Evolutionary conservation across 2,797 vertebrate species (phyloP).

Genomic region (Chromis chromis): DNA sequence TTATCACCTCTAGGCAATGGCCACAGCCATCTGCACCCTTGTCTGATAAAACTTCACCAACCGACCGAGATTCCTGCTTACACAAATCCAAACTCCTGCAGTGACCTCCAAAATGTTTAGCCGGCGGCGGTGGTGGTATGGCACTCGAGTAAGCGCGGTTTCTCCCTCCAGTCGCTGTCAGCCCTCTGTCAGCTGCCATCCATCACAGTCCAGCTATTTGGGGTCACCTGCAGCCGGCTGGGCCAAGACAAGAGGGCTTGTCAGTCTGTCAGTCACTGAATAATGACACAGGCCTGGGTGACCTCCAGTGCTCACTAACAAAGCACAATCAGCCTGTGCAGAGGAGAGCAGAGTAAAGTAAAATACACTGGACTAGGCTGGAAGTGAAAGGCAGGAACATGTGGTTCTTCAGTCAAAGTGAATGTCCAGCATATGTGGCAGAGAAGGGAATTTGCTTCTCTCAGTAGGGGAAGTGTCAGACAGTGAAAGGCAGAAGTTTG

Average conservation of each 20-base stretch:
- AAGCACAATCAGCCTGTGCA: slow-evolving; percentile 38
- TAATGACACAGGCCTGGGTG: slow-evolving; percentile 74
- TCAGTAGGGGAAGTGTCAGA: slow-evolving; percentile 20
- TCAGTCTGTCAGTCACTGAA: slow-evolving; percentile 80
- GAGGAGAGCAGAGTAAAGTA: slow-evolving; percentile 30
- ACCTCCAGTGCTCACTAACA: slow-evolving; percentile 65
- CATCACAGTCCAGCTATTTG: slow-evolving; percentile 84
- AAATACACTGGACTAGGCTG: slow-evolving; percentile 21
- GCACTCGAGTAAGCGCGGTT: slow-evolving; percentile 49
- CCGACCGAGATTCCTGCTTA: slow-evolving; percentile 42
- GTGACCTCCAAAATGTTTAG: slow-evolving; percentile 66
- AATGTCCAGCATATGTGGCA: slow-evolving; percentile 9
- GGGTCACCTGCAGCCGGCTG: slow-evolving; percentile 87
- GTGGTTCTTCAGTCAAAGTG: neutral
- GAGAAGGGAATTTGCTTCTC: slow-evolving; percentile 21
- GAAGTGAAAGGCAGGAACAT: slow-evolving; percentile 26
- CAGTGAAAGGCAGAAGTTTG: slow-evolving; percentile 31
- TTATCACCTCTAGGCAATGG: slow-evolving; percentile 44
- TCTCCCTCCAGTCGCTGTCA: slow-evolving; percentile 82
- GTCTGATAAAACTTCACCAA: slow-evolving; percentile 51
- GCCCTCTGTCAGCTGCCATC: slow-evolving; percentile 87
- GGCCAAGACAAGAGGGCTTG: slow-evolving; percentile 86
- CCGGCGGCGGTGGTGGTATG: slow-evolving; percentile 31
- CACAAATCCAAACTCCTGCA: slow-evolving; percentile 59
- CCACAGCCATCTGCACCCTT: slow-evolving; percentile 23